Base-by-base conservation (phyloP, 2,113 vertebrate species). In the Bombycilla garrulus region DNA sequence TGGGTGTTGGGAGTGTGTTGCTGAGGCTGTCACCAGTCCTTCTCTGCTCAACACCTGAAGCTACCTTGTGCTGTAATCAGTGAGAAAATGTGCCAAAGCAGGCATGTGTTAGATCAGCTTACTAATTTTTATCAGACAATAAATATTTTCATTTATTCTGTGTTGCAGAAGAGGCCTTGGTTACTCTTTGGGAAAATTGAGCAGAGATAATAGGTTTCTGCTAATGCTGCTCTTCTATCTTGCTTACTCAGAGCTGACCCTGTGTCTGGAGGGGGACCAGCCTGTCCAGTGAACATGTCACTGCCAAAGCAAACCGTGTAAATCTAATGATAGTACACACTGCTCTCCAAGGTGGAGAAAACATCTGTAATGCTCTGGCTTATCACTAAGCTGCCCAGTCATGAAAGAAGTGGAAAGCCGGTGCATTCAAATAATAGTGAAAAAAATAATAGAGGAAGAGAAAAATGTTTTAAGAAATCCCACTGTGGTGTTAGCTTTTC, bases 151-250 rank as follows among this genome's bases (percentile, higher is more conserved):
- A 89, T 92, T 96, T 92, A 74, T 81, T 53, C 86, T 81, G 44
- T 67, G 51, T 62, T 1, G 3, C 53, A 48, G 83, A 87, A 88
- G 83, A 56, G 87, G 77, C 78, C 62, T 93, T 76, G 81, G 73
- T 91, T 89, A 65, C 81, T 95, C 80, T 90, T 90, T 86, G 85
- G 85, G 82, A 94, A 94, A 94, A 92, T 6, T 82, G 95, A 92
- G 26, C 88, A 70, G 79, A 92, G 92, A 80, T 96, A 94, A 96
- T 88, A 42, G 90, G 66, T 82, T 95, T 77, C 58, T 4, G 15
- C 85, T 96, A 94, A 95, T 88, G 82, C 23, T 82, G 18, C 82
- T 94, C 79, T 90, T 96, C 92, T 93, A 57, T 94, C 91, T 93
- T 93, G 91, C 92, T 95, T 97, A 78, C 72, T 86, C 80, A 44